Evolutionary conservation across 1,140 invertebrate species (phyloP).

Genomic region (Drosophila guanche): DNA sequence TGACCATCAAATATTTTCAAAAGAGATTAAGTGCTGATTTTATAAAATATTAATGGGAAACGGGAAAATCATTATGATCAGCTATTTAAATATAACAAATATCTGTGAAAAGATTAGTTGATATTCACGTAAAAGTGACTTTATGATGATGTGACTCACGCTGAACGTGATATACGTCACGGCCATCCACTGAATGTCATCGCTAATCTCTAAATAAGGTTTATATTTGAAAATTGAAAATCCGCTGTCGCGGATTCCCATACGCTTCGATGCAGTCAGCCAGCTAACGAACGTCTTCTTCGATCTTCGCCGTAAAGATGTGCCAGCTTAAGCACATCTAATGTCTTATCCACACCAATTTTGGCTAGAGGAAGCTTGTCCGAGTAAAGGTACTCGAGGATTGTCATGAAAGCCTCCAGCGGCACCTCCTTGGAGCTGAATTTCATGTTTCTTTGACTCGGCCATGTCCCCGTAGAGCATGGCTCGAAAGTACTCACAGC

Average conservation of each 20-base stretch:
- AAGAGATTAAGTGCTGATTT: no score
- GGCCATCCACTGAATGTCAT: not conserved
- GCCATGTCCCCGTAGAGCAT: slow-evolving; percentile 88
- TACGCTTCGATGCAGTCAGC: slow-evolving; percentile 95
- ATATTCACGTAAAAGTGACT: not conserved
- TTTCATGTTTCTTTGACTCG: slow-evolving; percentile 75
- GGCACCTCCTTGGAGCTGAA: no score
- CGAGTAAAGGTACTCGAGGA: no score
- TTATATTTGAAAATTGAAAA: slow-evolving; percentile 28
- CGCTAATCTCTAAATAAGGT: slow-evolving; percentile 17
- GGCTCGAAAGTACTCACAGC: slow-evolving; percentile 97
- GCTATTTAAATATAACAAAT: no score
- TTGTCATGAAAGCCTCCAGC: no score
- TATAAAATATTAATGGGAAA: no score
- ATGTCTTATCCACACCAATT: no score
- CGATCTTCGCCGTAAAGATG: slow-evolving; percentile 85
- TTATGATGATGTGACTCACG: not conserved
- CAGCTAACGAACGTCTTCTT: slow-evolving; percentile 97
- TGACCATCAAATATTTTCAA: not conserved
- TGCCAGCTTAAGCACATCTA: no score
- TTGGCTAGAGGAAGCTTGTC: no score
- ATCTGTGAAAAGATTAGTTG: slow-evolving; percentile 14
- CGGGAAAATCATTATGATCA: no score
- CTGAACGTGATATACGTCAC: not conserved
- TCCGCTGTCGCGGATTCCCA: slow-evolving; percentile 89